Evolutionary conservation across 2,888 invertebrate genomes (phyloP).

Genomic region (Sinohyriopsis cumingii): DNA sequence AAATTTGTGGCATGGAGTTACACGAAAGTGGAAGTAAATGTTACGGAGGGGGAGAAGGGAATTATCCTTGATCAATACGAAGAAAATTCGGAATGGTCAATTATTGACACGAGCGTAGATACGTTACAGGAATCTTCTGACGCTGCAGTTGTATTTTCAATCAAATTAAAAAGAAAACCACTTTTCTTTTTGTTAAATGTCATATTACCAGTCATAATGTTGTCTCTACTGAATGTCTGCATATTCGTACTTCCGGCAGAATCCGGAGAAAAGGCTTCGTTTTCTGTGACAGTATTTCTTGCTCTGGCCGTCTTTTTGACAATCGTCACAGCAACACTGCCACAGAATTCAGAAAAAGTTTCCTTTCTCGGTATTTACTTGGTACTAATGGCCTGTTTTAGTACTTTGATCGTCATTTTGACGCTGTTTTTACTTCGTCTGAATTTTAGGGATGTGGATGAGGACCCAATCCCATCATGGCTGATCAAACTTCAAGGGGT

Average conservation of each 20-base stretch:
- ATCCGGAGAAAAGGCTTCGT: constrained; percentile 29
- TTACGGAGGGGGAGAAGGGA: constrained; percentile 13
- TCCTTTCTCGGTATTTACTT: constrained; percentile 25
- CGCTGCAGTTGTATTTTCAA: constrained; percentile 16
- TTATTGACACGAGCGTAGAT: constrained; percentile 12
- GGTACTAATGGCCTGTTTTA: constrained; percentile 30
- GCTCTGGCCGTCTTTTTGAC: constrained; percentile 31
- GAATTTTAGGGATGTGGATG: constrained; percentile 14
- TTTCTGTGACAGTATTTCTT: constrained; percentile 27
- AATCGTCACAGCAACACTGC: constrained; percentile 19
- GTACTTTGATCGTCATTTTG: constrained; percentile 26
- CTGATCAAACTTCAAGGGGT: neutral
- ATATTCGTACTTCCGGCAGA: constrained; percentile 31
- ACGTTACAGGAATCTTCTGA: constrained; percentile 9
- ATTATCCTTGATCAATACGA: constrained; percentile 16
- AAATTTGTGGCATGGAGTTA: constrained; percentile 29
- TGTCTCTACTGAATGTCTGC: constrained; percentile 27
- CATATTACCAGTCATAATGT: constrained; percentile 32
- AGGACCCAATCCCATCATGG: constrained; percentile 19
- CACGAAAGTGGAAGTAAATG: constrained; percentile 16
- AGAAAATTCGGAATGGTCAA: constrained; percentile 20
- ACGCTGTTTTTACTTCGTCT: constrained; percentile 28
- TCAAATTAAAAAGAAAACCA: constrained; percentile 31
- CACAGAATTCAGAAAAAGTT: constrained; percentile 25
- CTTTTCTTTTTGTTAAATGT: constrained; percentile 27